Base-by-base conservation (phyloP, 2,113 vertebrate genomes). In the Hippocampus barbouri region DNA sequence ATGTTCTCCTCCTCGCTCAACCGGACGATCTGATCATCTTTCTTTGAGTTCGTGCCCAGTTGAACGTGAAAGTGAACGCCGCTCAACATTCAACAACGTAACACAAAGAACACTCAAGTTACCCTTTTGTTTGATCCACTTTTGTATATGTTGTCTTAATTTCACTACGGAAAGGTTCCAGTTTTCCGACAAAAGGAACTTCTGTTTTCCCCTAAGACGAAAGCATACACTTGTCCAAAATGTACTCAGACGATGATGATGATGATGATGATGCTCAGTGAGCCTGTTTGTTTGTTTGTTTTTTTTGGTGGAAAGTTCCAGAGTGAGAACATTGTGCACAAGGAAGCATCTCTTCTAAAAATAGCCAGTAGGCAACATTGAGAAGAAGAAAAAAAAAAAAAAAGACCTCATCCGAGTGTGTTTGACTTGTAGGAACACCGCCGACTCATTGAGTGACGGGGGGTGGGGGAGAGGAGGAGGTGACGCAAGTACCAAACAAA, bases 401-500 rank as follows among this genome's bases (percentile, higher is more conserved):
- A 27, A 38, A 9, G 38, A 10, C 27, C 64, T 60, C 61, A 40
- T 20, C 8, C 8, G 10, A 34, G 30, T 56, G 30, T 56, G 34
- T 56, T 69, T 69, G 27, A 69, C 49, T 54, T 38, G 30, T 51
- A 69, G 47, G 67, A 25, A 51, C 45, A 66, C 11, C 11, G 7
- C 23, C 27, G 20, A 21, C 61, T 63, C 61, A 40, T 63, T 63
- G 30, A 34, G 61, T 18, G 1, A 30, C 6, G 61, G 20, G 27
- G 27, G 27, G 20, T 0, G 9, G 12, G 56, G 56, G 12, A n/a
- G 25, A 9, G 8, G 41, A 53, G 47, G 45, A 20, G 49, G 43
- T 67, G 66, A 68, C 66, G 49, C 30, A 68, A 56, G 47, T 56
- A 51, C 49, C 27, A 68, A 68, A 68, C 66, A 68, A 68, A 68